Evolutionary conservation across 1,140 invertebrate species (phyloP).

Genomic region (Scaptomyza montana): DNA sequence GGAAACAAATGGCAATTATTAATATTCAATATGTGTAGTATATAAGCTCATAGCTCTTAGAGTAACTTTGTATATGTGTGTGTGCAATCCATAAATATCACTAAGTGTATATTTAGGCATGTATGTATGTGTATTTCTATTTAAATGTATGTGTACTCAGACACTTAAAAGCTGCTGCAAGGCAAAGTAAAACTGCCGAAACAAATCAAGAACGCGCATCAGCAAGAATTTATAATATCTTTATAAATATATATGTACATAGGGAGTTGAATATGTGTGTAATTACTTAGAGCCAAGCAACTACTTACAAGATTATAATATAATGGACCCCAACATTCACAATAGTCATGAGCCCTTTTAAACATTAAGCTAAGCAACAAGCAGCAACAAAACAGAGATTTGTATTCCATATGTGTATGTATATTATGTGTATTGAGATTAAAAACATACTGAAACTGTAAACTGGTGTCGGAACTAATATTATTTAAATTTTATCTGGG

Average conservation of each 20-base stretch:
- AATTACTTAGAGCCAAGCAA: constrained; percentile 18
- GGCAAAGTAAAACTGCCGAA: constrained; percentile 4
- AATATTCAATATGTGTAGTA: constrained; percentile 72
- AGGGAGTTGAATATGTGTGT: neutral
- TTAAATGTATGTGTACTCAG: constrained; percentile 24
- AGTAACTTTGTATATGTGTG: constrained; percentile 43
- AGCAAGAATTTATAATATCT: constrained; percentile 29
- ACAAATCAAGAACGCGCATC: constrained; percentile 16
- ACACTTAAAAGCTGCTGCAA: constrained; percentile 25
- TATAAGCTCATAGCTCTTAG: constrained; percentile 50
- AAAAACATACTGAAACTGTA: constrained; percentile 56
- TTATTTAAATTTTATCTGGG: constrained; percentile 66
- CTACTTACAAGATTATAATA: neutral
- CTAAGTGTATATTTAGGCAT: constrained; percentile 43
- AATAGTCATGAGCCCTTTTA: constrained; percentile 3
- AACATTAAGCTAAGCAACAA: constrained; percentile 23
- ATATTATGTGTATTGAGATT: constrained; percentile 58
- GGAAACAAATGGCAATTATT: constrained; percentile 75
- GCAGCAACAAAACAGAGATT: constrained; percentile 53
- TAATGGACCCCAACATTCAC: neutral
- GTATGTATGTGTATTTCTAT: constrained; percentile 20
- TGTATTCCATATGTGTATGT: constrained; percentile 49
- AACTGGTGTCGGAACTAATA: constrained; percentile 34
- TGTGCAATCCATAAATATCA: constrained; percentile 36
- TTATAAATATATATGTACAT: neutral